These are phyloP conservation scores for Craterocephalus amniculus DNA, from an alignment of 2,797 vertebrate genomes.

Conservation along the genomic window DNA sequence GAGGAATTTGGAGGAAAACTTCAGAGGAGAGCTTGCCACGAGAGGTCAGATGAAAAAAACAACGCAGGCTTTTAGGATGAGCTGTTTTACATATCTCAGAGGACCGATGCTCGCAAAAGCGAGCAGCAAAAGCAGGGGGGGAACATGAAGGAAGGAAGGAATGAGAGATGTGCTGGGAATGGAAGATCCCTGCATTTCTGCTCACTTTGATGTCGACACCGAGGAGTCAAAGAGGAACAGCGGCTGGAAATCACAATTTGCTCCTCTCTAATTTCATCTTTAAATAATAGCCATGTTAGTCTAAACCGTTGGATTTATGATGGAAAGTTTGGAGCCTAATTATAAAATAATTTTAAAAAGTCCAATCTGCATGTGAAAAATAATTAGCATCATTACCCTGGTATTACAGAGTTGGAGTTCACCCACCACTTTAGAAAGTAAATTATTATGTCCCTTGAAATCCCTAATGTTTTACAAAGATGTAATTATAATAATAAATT, in stretches of 20 bases:
- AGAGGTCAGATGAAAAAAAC: slow-evolving; percentile 42
- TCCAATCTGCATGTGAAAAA: slow-evolving; percentile 18
- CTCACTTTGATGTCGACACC: slow-evolving; percentile 44
- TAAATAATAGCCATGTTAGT: slow-evolving; percentile 11
- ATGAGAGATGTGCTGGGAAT: background rate
- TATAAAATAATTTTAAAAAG: slow-evolving; percentile 34
- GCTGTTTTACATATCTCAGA: slow-evolving; percentile 54
- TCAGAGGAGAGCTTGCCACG: slow-evolving; percentile 55
- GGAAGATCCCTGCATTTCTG: slow-evolving; percentile 15
- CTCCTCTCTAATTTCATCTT: slow-evolving; percentile 9
- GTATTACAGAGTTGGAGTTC: slow-evolving; percentile 21
- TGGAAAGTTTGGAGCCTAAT: slow-evolving; percentile 36
- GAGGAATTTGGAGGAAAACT: slow-evolving; percentile 53
- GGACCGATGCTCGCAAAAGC: slow-evolving; percentile 27
- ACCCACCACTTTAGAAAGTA: slow-evolving; percentile 22
- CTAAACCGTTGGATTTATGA: background rate
- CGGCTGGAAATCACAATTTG: slow-evolving; percentile 26
- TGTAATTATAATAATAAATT: slow-evolving; percentile 53
- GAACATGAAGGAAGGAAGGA: slow-evolving; percentile 3
- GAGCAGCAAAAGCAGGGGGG: background rate
- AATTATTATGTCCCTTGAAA: slow-evolving; percentile 41
- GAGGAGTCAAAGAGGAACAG: slow-evolving; percentile 8
- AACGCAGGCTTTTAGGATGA: slow-evolving; percentile 35
- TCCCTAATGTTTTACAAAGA: slow-evolving; percentile 20
- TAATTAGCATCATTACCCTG: slow-evolving; percentile 33